Evolutionary conservation across 2,113 vertebrate species (phyloP).

Genomic region (Macaca mulatta): DNA sequence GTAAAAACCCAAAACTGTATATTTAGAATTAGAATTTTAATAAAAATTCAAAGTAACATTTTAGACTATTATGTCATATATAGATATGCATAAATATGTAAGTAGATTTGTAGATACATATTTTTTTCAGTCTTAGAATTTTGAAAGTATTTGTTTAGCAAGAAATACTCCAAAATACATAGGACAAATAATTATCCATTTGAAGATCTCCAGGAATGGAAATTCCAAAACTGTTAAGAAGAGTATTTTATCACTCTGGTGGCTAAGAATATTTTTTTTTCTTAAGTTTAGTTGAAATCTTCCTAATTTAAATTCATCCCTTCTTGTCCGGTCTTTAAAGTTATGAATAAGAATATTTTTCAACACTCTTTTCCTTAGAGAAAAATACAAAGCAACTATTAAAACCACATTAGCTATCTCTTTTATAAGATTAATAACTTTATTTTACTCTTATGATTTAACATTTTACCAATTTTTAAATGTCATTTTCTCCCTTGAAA

Average conservation of each 20-base stretch:
- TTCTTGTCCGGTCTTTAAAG: background rate
- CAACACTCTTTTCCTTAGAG: background rate
- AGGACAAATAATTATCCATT: background rate
- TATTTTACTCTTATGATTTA: background rate
- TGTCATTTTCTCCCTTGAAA: background rate
- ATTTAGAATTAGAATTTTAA: background rate
- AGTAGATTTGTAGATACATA: background rate
- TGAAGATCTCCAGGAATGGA: background rate
- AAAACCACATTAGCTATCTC: background rate
- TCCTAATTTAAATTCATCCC: background rate
- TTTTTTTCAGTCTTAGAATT: background rate
- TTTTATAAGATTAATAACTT: background rate
- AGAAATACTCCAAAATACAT: background rate
- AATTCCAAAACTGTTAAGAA: background rate
- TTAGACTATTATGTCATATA: background rate
- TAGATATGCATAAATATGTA: background rate
- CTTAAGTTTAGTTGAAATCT: slow-evolving; percentile 14
- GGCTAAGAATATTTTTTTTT: background rate
- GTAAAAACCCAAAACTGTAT: background rate
- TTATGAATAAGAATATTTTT: background rate
- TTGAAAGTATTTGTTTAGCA: background rate
- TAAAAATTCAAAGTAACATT: background rate
- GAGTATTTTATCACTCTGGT: background rate
- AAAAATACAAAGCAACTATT: background rate
- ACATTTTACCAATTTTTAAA: background rate